A percentile compares a stretch with the other conserved stretches of the same genome.
Conservation (phyloP, 2,888 invertebrate species). For the Drosophila diplacantha region DNA sequence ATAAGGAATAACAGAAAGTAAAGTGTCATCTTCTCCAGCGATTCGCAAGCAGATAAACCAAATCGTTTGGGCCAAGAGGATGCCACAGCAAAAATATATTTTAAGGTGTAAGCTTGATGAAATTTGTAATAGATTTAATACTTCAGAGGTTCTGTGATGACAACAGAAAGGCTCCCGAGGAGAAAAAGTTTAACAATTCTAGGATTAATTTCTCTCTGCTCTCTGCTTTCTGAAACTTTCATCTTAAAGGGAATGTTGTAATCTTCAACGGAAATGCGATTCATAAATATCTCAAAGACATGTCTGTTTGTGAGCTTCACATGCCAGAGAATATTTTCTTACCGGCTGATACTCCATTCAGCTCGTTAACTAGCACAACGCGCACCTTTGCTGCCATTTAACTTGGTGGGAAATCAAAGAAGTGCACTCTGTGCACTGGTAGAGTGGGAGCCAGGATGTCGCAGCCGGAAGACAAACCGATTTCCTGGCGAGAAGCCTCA, state of each 20-base stretch:
- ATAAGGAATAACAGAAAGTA: conserved; percentile 54
- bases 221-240: not conserved
- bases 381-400: conserved; percentile 5
- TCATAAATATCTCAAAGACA: conserved; percentile 7
- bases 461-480: conserved; percentile 67
- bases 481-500: conserved; percentile 56
- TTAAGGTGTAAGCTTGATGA: conserved; percentile 1
- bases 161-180: not conserved
- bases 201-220: not conserved
- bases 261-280: not conserved
- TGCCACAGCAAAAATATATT: conserved; percentile 3
- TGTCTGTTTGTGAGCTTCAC: conserved; percentile 2
- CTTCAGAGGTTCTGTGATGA: not conserved
- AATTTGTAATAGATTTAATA: conserved; percentile 23
- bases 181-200: not conserved
- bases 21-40: conserved; percentile 46
- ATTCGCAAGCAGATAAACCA: conserved; percentile 43
- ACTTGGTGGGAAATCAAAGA: conserved; percentile 29
- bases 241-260: not conserved
- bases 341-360: conserved; percentile 20
- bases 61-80: conserved; percentile 20
- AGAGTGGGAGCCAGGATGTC: conserved; percentile 45
- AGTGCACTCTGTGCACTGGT: conserved; percentile 45
- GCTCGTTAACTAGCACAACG: conserved; percentile 32
- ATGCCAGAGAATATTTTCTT: conserved; percentile 3